Conservation (phyloP, 2,888 invertebrate genomes). For the Tenodera sinensis region DNA sequence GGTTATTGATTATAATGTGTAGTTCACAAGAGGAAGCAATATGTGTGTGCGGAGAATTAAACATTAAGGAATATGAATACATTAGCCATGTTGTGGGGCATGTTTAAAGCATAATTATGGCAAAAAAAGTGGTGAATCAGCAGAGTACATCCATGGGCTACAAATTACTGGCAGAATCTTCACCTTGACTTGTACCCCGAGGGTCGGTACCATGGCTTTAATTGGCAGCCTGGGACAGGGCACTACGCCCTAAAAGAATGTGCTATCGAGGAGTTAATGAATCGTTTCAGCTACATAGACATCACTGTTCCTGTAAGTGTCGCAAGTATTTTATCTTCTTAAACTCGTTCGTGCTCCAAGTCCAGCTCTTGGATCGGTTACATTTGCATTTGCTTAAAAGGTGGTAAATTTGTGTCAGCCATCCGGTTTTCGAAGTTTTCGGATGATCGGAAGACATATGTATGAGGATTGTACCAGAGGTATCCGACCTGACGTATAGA, state of each 20-base stretch:
- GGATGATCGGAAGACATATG: too few species aligned
- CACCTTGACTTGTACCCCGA: not conserved
- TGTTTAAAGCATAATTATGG: not conserved
- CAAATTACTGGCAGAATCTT: not conserved
- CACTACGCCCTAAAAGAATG: not conserved
- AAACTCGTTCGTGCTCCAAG: too few species aligned
- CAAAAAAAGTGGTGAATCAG: not conserved
- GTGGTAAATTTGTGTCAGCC: too few species aligned
- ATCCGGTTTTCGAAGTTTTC: too few species aligned
- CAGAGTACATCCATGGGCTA: not conserved
- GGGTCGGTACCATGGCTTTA: not conserved
- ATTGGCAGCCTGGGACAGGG: not conserved
- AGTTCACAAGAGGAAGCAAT: not conserved
- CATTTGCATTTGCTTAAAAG: too few species aligned
- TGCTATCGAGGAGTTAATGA: not conserved
- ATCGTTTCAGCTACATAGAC: not conserved
- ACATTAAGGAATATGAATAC: not conserved
- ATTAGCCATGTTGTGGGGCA: not conserved
- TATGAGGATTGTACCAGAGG: too few species aligned
- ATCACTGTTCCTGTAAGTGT: not conserved
- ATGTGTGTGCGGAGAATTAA: not conserved
- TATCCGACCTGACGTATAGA: too few species aligned
- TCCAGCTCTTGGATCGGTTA: too few species aligned
- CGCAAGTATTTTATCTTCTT: too few species aligned
- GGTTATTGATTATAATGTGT: not conserved